Evolutionary conservation across 2,888 invertebrate species (phyloP), one percentile per base, ranked within the genome.

Genomic region (Pharmacophagus antenor): DNA sequence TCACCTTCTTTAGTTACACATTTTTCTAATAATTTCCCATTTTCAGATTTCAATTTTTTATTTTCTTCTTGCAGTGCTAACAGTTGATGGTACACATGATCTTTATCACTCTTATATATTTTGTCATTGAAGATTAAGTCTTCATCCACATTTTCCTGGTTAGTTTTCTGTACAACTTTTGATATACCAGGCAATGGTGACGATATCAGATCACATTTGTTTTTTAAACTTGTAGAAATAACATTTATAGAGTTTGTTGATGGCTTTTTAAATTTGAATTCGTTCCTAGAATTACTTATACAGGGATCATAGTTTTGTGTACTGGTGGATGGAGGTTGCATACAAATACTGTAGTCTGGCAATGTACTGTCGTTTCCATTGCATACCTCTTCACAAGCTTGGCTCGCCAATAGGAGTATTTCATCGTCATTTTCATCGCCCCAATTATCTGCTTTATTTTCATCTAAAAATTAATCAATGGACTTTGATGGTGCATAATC

Each of bases 1-100:
- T 93, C 93, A 0, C 92, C 93, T 69, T 92, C 92, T 67, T 92
- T 92, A 0, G 91, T 92, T 0, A 91, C 83, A 79, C 86, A 91
- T 74, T 91, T 86, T 48, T 91, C 88, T 46, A 85, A 66, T 42
- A 90, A 70, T 64, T 85, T 88, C 1, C 87, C 86, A 71, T 89
- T 88, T 60, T 89, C 88, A 0, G 83, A 83, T 63, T 85, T 88
- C 7, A 90, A 67, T 65, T 85, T 88, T 1, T 76, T 70, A 75
- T 87, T 88, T 58, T 90, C 87, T 56, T 88, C 85, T 70, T 86
- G 82, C 17, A 88, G 60, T 62, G 82, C 76, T 2, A 88, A 67
- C 15, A 88, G 63, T 62, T 88, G 86, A 6, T 71, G 70, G 61
- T 84, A 86, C n/a, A 84, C 66, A 56, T 79, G 69, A 47, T 85